Base-by-base conservation (phyloP, 2,888 invertebrate species). In the Leptinotarsa juncta region DNA sequence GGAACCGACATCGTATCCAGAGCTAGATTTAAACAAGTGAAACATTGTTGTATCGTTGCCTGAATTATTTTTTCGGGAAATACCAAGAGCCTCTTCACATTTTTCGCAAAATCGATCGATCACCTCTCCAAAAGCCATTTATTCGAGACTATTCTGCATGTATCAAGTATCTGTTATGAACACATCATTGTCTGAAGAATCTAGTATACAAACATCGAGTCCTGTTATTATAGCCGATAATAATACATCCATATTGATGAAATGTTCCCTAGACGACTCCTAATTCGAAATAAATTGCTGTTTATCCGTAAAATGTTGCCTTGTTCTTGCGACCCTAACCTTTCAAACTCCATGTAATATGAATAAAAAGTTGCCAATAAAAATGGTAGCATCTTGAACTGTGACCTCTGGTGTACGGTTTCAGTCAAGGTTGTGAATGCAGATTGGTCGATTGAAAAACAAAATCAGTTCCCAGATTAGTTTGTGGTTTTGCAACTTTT, bases 201-300 rank as follows among this genome's bases (percentile, higher is more conserved):
- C 23, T 23, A 60, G 69, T 42, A 69, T 60, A 69, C 69, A 69
- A 69, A 69, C 60, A 69, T 69, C 48, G 23, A 57, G 71, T 66
- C 70, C 70, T 74, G 74, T 67, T 74, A 74, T 74, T 74, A 74
- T 49, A 57, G 60, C 23, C 71, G 66, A 60, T 74, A 74, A 74
- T 74, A 67, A 74, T 71, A 71, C 71, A 57, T 71, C 74, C 74
- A 74, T 71, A 71, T 74, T 67, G 70, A 71, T 70, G 74, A 74
- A 74, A 70, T 66, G 18, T 74, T 70, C 49, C 62, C 60, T 57
- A 55, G 68, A 65, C 70, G 67, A 67, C 42, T 68, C 72, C 67
- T 75, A 77, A 77, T 77, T 73, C 68, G 70, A 77, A 75, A 72
- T 73, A 77, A 77, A 77, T 75, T 69, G 71, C 66, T 60, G 66